Conservation (phyloP, 2,888 invertebrate genomes). For the Drosophila tripunctata region DNA sequence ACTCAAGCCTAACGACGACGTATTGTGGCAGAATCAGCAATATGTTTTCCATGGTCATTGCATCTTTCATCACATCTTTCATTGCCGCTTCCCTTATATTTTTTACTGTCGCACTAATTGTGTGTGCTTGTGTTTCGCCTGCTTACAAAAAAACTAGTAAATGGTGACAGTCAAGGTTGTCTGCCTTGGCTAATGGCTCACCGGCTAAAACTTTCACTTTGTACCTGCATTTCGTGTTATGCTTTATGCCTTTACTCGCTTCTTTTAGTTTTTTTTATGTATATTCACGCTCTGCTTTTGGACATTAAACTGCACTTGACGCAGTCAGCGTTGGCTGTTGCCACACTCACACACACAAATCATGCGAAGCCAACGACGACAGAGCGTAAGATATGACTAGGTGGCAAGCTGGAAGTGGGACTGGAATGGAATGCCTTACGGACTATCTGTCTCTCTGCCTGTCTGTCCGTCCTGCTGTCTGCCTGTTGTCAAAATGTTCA, state of each 20-base stretch:
- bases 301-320: slow-evolving; percentile 70
- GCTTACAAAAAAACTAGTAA: slow-evolving; percentile 13
- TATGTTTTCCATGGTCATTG: slow-evolving; percentile 29
- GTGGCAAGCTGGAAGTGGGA: neutral
- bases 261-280: slow-evolving; percentile 18
- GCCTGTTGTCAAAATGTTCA: slow-evolving; percentile 53
- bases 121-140: neutral
- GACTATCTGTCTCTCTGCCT: slow-evolving; percentile 25
- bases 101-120: slow-evolving; percentile 42
- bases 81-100: slow-evolving; percentile 23
- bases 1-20: slow-evolving; percentile 42
- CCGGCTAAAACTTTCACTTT: slow-evolving; percentile 69
- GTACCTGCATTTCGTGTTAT: slow-evolving; percentile 34
- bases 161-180: slow-evolving; percentile 70
- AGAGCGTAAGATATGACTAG: slow-evolving; percentile 54
- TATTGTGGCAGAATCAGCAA: slow-evolving; percentile 11
- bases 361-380: slow-evolving; percentile 51
- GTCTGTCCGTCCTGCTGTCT: slow-evolving; percentile 15
- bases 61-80: slow-evolving; percentile 12
- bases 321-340: slow-evolving; percentile 42
- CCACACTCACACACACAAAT: slow-evolving; percentile 70
- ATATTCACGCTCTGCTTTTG: slow-evolving; percentile 58
- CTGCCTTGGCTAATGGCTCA: slow-evolving; percentile 53
- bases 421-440: slow-evolving; percentile 16
- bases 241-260: slow-evolving; percentile 17